Evolutionary conservation across 2,888 invertebrate species (phyloP).

Genomic region (Megaustenia siamemsis): DNA sequence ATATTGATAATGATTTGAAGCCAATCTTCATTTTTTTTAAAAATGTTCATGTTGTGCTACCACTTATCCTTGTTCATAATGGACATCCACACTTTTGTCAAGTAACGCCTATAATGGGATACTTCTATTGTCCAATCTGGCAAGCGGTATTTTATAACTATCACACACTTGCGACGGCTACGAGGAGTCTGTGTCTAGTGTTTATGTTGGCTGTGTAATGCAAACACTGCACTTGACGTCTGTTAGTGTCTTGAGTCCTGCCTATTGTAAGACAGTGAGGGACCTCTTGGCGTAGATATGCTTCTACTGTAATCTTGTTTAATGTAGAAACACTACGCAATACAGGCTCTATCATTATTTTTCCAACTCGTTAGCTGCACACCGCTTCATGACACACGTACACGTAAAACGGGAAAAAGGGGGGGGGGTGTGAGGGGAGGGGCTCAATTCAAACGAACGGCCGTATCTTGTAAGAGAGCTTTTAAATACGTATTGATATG

Average conservation of each 20-base stretch:
- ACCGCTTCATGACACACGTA: not conserved
- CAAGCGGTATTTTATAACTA: not conserved
- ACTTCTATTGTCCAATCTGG: not conserved
- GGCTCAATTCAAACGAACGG: too few relatives aligned
- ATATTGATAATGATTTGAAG: too few relatives aligned
- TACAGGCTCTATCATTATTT: too few relatives aligned
- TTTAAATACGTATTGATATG: not conserved
- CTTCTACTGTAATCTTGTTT: not conserved
- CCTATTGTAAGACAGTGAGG: not conserved
- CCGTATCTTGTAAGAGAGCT: not conserved
- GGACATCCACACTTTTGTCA: too few relatives aligned
- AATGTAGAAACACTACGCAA: conserved; percentile 2
- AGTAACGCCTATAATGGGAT: not conserved
- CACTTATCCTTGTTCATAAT: too few relatives aligned
- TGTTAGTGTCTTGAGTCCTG: not conserved
- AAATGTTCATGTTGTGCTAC: too few relatives aligned
- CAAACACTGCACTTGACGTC: not conserved
- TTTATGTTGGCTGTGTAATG: not conserved
- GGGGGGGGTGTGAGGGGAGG: too few relatives aligned
- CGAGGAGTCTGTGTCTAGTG: not conserved
- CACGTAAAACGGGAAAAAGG: not conserved
- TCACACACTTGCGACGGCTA: not conserved
- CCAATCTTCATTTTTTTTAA: too few relatives aligned
- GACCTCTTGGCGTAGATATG: not conserved
- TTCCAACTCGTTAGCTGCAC: not conserved